Evolutionary conservation across 37 sponge, comb jelly and placozoan genomes (phyloP).

Genomic region (Theonella swinhoei): DNA sequence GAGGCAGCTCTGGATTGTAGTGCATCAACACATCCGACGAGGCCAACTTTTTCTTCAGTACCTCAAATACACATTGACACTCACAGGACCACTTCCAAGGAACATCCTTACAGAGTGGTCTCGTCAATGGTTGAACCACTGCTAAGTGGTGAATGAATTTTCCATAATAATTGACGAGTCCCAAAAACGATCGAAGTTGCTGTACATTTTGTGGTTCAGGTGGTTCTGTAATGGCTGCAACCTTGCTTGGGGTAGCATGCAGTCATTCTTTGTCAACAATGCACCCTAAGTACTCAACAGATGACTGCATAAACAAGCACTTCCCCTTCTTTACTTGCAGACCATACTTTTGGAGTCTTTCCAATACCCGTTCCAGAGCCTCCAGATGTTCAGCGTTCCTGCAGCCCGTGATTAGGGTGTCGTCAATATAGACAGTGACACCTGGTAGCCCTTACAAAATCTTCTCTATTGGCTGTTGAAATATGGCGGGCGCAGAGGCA

Average conservation of each 20-base stretch:
- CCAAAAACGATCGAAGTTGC: slow-evolving; percentile 48
- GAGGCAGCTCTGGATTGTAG: too few relatives aligned
- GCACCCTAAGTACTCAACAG: slow-evolving; percentile 37
- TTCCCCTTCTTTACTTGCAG: slow-evolving; percentile 21
- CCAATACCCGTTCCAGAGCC: slow-evolving; percentile 23
- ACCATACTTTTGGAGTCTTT: slow-evolving; percentile 18
- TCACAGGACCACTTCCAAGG: slow-evolving; percentile 36
- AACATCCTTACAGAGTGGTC: slow-evolving; percentile 1
- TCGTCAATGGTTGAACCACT: slow-evolving; percentile 36
- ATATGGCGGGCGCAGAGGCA: slow-evolving; percentile 46
- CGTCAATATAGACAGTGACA: slow-evolving; percentile 34
- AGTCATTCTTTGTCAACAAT: slow-evolving; percentile 36
- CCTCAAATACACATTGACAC: slow-evolving; percentile 24
- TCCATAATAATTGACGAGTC: slow-evolving; percentile 52
- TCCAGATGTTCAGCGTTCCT: slow-evolving; percentile 29
- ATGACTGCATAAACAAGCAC: slow-evolving; percentile 26
- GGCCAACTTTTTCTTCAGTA: slow-evolving; percentile 20
- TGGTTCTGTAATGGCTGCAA: slow-evolving; percentile 22
- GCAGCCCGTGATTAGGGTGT: slow-evolving; percentile 40
- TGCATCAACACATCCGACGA: slow-evolving; percentile 20
- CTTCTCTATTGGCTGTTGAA: slow-evolving; percentile 28
- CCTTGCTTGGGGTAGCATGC: slow-evolving; percentile 10
- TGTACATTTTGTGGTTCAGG: slow-evolving; percentile 34
- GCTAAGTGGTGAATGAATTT: slow-evolving; percentile 44
- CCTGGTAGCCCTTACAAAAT: slow-evolving; percentile 35